Percentiles rank a stretch among this genome's conserved stretches.
phyloP scores from a whole-genome alignment of 2,797 vertebrate genomes.

The Gallinago stenura region DNA sequence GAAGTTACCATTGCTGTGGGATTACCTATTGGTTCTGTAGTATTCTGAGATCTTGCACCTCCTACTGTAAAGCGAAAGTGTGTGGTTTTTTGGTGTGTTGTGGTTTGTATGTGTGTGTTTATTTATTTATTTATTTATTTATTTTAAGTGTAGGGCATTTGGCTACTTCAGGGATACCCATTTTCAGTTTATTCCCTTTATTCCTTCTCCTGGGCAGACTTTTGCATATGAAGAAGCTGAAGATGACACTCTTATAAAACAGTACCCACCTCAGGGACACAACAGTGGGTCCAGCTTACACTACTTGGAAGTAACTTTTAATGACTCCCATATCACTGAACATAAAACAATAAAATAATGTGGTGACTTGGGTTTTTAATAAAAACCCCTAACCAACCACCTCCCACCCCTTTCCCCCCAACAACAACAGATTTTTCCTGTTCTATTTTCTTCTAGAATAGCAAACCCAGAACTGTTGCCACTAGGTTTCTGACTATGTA shows the following conservation, averaged over 20 bases:
- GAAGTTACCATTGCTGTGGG: background rate
- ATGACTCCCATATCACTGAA: background rate
- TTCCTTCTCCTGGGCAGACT: slow-evolving; percentile 81
- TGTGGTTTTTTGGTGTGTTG: no score
- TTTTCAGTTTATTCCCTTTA: slow-evolving; percentile 68
- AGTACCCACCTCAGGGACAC: slow-evolving; percentile 77
- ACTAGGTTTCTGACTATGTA: background rate
- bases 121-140: no score
- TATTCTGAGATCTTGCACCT: background rate
- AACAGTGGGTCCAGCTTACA: slow-evolving; percentile 84
- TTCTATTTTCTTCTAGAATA: background rate
- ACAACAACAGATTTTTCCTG: background rate
- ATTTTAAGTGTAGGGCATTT: background rate
- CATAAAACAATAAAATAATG: background rate
- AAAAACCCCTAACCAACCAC: background rate
- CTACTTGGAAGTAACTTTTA: slow-evolving; percentile 75
- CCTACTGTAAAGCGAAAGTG: background rate
- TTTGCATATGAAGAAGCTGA: slow-evolving; percentile 83
- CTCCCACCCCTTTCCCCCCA: no score
- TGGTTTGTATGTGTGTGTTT: background rate
- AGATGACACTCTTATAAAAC: slow-evolving; percentile 76
- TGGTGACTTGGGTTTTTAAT: background rate
- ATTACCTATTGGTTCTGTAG: background rate
- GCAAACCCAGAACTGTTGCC: background rate
- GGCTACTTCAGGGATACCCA: background rate